Conservation (phyloP, 2,797 vertebrate species). For the Anguilla megastoma region DNA sequence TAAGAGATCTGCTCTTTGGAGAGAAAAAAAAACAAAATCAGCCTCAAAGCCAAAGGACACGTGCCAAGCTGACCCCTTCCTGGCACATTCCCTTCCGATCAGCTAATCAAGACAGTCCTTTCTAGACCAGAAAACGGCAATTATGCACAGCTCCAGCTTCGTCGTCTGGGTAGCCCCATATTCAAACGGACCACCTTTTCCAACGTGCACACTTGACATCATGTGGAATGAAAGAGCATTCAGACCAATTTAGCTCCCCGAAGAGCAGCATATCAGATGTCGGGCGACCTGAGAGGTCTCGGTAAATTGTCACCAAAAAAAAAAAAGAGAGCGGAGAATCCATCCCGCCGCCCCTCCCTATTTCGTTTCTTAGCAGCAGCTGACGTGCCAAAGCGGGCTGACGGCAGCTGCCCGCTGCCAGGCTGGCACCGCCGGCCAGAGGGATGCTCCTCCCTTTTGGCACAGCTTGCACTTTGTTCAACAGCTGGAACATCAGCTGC, state of each 20-base stretch:
- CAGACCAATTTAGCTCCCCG: neutral
- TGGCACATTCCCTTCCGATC: neutral
- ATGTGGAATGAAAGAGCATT: neutral
- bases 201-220: neutral
- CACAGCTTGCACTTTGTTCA: neutral
- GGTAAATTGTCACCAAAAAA: neutral
- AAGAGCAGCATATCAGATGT: neutral
- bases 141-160: neutral
- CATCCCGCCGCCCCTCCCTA: neutral
- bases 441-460: neutral
- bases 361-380: neutral
- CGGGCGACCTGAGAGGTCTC: neutral
- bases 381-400: neutral
- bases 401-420: neutral
- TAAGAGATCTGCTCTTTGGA: neutral
- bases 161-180: too few species aligned
- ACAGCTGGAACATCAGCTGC: slow-evolving; percentile 9
- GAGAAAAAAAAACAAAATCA: neutral
- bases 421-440: neutral
- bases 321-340: neutral
- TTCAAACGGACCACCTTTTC: neutral
- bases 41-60: neutral
- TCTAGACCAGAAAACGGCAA: neutral
- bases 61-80: neutral
- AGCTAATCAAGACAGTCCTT: neutral